Conservation (phyloP, 2,888 invertebrate species). For the Tipula lateralis region DNA sequence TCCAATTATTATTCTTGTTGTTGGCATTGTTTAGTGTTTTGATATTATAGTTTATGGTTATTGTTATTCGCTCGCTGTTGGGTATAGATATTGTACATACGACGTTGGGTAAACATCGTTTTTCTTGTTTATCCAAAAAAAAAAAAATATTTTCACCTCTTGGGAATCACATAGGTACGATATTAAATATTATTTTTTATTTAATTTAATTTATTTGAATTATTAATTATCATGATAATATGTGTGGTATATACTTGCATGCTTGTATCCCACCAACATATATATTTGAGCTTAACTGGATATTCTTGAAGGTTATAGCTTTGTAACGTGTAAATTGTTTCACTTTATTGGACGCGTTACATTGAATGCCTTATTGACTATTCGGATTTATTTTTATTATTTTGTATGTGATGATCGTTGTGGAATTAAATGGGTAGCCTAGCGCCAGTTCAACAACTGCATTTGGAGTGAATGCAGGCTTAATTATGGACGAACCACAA, state of each 20-base stretch:
- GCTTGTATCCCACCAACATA: too few species aligned
- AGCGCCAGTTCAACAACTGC: too few species aligned
- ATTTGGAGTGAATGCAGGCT: too few species aligned
- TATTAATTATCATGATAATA: not conserved
- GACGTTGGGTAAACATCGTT: not conserved
- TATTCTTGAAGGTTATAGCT: not conserved
- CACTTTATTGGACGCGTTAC: too few species aligned
- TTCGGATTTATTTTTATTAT: too few species aligned
- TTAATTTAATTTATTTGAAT: constrained; percentile 11
- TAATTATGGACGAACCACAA: too few species aligned
- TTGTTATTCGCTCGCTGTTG: not conserved
- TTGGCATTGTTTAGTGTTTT: not conserved
- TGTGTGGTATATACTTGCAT: not conserved
- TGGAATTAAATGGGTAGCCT: too few species aligned
- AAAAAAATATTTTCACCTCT: not conserved
- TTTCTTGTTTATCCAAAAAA: not conserved
- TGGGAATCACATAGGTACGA: not conserved
- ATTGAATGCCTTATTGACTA: too few species aligned
- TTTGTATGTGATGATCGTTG: too few species aligned
- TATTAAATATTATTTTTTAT: constrained; percentile 1
- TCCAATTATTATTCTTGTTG: not conserved
- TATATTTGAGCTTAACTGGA: not conserved
- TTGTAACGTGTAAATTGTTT: too few species aligned
- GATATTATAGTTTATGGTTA: constrained; percentile 11
- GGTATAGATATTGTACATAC: not conserved